Evolutionary conservation across 2,888 invertebrate genomes (phyloP), one percentile per base, ranked within the genome.

Genomic region (Amblyteles armatorius): DNA sequence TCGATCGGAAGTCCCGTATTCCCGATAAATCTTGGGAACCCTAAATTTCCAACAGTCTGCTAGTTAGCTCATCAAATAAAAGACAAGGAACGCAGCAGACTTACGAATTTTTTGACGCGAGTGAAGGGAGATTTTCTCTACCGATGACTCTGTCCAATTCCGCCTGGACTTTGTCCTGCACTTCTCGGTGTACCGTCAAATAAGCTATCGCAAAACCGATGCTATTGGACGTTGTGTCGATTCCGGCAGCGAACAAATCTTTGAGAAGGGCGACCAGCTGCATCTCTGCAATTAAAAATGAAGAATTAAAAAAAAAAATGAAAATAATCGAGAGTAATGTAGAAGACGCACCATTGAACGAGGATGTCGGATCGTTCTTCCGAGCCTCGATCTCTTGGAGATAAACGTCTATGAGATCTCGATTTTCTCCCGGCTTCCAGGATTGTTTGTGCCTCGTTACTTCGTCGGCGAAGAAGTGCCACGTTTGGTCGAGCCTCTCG

Each of bases 191-290:
- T 48, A 96, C 94, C 4, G 97, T 95, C 88, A 98, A 92, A 90
- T 97, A 96, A 87, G 96, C 95, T 88, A 97, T 96, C 73, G 96
- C 95, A 91, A 97, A 97, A 57, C 97, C 96, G 91, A 97, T 94
- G 65, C 96, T 96, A 91, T 97, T 97, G 80, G 96, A 96, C 0
- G 97, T 97, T 0, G 98, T 98, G 94, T 98, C 97, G 0, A 97
- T 96, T 0, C 97, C 98, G 36, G 97, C 97, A 94, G 97, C 96
- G 90, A 97, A 98, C 95, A 97, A 95, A 90, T 97, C 97, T 95
- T 97, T 95, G 87, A 97, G 96, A 88, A 97, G 95, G 0, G 97
- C 97, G 79, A 97, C 93, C 71, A 98, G 94, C 89, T 97, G 97
- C 11, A 96, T 95, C 92, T 97, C 97, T 82, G 95, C 13, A 13